Conservation (phyloP, 2,113 vertebrate species). For the Choloepus hoffmanni region DNA sequence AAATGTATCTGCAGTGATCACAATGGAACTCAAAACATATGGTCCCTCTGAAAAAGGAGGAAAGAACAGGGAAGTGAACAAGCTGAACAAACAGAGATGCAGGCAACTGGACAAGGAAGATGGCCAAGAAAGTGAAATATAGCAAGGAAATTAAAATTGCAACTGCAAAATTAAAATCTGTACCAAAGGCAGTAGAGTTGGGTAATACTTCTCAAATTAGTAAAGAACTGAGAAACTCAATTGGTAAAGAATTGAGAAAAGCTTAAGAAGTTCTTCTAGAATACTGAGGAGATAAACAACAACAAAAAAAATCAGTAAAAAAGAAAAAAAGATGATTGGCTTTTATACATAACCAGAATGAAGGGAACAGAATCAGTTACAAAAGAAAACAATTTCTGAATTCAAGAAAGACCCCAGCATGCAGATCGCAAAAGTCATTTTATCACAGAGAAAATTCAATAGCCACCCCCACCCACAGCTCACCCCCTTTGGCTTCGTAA, state of each 20-base stretch:
- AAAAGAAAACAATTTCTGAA: background rate
- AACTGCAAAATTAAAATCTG: background rate
- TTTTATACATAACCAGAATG: background rate
- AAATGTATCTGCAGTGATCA: constrained; percentile 15
- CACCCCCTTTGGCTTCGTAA: background rate
- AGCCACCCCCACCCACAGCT: background rate
- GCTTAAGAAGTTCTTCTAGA: background rate
- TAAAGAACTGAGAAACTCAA: background rate
- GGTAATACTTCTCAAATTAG: background rate
- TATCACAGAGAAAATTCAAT: background rate
- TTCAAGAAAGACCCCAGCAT: background rate
- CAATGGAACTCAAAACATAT: constrained; percentile 10
- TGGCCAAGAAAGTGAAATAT: background rate
- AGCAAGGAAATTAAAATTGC: background rate
- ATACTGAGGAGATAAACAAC: background rate
- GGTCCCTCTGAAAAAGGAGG: background rate
- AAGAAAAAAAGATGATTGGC: background rate
- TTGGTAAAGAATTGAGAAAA: background rate
- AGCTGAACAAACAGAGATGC: background rate
- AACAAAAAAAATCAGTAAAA: too few species aligned
- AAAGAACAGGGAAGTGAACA: background rate
- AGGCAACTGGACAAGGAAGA: background rate
- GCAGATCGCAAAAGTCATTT: background rate
- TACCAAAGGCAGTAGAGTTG: background rate
- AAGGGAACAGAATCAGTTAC: background rate